Evolutionary conservation across 1,140 invertebrate genomes (phyloP), one percentile per base, ranked within the genome.

Genomic region (Aporrectodea caliginosa): DNA sequence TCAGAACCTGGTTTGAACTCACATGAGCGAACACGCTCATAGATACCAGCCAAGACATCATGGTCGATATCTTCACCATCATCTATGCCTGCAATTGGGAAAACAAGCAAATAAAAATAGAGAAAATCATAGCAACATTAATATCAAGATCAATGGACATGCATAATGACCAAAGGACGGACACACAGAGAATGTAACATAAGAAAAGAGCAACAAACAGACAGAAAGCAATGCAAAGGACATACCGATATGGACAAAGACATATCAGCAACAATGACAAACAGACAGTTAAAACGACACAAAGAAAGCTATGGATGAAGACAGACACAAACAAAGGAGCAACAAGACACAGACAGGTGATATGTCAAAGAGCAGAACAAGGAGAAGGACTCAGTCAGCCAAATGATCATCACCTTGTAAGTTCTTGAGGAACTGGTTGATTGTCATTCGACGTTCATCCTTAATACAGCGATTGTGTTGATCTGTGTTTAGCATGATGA

Each of bases 401-500:
- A n/a, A n/a, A n/a, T n/a, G n/a, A n/a, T 58, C 22, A 58, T 84
- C 84, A 90, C 91, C 95, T 84, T 95, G 91, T 34, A 99, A 89
- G 90, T 99, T 99, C 84, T 96, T 95, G 1, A 99, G 92, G 85
- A 99, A 99, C 86, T 99, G 97, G 80, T 98, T 96, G 33, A 96
- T 88, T 82, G 96, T 96, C 98, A 99, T 99, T 82, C 95, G 91
- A 6, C 94, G 91, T 85, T 98, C 96, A 0, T 93, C 92, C 88
- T 98, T 98, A 78, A 99, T 90, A 86, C 95, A 98, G 2, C 96
- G 95, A 71, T 96, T 98, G 87, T 99, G 97, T 22, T 99, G 90
- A 89, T 99, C 97, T 0, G 97, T 99, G 88, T 99, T 99, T 73
- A 99, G 91, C 96, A 99, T 98, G 84, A 99, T 99, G 83, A 99